Base-by-base conservation (phyloP, 2,113 vertebrate species). In the Chaetops frenatus region DNA sequence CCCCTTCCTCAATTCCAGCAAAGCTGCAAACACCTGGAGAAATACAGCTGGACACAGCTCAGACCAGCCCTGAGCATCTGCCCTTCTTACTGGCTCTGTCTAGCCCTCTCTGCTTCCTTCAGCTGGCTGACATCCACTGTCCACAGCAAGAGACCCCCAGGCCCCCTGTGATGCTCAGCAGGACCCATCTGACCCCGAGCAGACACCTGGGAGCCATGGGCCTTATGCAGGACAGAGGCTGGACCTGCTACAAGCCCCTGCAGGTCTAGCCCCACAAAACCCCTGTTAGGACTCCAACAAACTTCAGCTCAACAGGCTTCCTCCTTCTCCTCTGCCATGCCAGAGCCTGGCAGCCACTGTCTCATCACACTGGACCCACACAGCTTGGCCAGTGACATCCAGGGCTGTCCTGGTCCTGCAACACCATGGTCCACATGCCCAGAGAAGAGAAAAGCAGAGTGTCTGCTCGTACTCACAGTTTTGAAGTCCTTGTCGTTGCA, bases 401-500 rank as follows among this genome's bases (percentile, higher is more conserved):
- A 58, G 2, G 7, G 42, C 66, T 62, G 17, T 36, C 77, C 67
- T 18, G 50, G 70, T 44, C 56, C 60, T 60, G 40, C 61, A 44
- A 23, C 58, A 65, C 16, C n/a, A 33, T 14, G 2, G 1, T 57
- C 64, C 29, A 12, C 79, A 24, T 5, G 3, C 76, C 76, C 85
- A 24, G 51, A 92, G 79, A 70, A 82, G 44, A 94, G 85, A 48
- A 91, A 95, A 92, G 25, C 65, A 77, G 64, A 71, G 25, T 6
- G 11, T 33, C 83, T 81, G 82, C 81, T 83, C 44, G 82, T 87
- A 99, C 99, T 99, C 98, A 99, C 99, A 13, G 99, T 98, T 98
- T 98, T 99, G 98, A 99, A 99, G 98, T 99, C 99, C 48, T 96
- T 98, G 71, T 98, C 98, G 97, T 95, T 98, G 81, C 99, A 99